Evolutionary conservation across 35 echinoderm and acorn worm genomes (phyloP).

Genomic region (Apostichopus californicus): DNA sequence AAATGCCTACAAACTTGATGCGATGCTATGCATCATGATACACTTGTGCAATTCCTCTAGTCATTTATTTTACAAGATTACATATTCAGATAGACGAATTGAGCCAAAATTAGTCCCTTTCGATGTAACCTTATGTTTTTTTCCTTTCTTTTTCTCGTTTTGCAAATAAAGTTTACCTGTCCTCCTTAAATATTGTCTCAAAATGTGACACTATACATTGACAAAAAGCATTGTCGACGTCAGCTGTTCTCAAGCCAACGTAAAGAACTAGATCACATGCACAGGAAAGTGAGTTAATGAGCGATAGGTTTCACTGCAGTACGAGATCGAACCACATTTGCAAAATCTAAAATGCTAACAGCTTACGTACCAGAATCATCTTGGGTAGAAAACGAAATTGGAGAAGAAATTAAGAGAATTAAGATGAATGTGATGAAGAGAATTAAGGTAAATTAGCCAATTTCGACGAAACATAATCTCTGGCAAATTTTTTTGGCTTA

Average conservation of each 20-base stretch:
- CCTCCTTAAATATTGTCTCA: background rate
- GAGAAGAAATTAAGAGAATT: slow-evolving; percentile 23
- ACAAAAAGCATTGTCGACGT: background rate
- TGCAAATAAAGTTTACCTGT: background rate
- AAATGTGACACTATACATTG: background rate
- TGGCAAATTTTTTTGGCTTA: background rate
- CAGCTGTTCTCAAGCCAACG: background rate
- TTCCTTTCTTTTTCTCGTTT: too few species aligned
- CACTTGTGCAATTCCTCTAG: too few species aligned
- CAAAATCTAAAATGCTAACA: slow-evolving; percentile 15
- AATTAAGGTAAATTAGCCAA: slow-evolving; percentile 13
- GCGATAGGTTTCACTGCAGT: slow-evolving; percentile 20
- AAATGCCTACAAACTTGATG: too few species aligned
- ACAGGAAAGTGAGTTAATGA: slow-evolving; percentile 22
- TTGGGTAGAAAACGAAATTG: slow-evolving; percentile 9
- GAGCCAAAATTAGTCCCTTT: too few species aligned
- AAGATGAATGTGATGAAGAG: slow-evolving; percentile 7
- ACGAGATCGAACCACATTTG: slow-evolving; percentile 12
- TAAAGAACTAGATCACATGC: slow-evolving; percentile 8
- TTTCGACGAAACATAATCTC: background rate
- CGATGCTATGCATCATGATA: too few species aligned
- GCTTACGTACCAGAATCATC: slow-evolving; percentile 9
- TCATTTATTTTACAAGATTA: too few species aligned
- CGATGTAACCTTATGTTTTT: too few species aligned
- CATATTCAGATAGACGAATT: too few species aligned